These are phyloP conservation scores for Ceramica pisi DNA, from an alignment of 2,888 invertebrate species.

Conservation along the genomic window DNA sequence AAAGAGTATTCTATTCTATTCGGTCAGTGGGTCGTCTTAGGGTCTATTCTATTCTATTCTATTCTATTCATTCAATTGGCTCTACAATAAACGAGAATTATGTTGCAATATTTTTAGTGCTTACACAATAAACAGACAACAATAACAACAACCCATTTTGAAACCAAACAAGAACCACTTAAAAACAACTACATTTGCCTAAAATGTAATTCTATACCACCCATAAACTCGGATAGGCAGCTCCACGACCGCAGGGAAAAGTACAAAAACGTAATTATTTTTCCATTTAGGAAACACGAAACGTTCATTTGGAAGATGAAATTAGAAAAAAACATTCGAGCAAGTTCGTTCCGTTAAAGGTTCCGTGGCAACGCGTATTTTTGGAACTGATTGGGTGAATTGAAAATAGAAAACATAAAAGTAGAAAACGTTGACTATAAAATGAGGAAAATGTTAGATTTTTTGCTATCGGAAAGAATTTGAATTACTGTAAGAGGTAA, in stretches of 20 bases:
- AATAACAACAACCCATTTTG: conserved; percentile 5
- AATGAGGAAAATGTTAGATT: neutral
- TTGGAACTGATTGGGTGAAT: conserved; percentile 31
- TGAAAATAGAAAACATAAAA: conserved; percentile 11
- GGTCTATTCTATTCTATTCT: no score
- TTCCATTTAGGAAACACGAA: conserved; percentile 70
- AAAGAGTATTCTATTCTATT: no score
- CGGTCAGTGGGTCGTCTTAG: no score
- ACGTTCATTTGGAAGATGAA: conserved; percentile 71
- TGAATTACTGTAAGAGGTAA: neutral
- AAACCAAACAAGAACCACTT: conserved; percentile 35
- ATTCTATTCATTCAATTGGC: no score
- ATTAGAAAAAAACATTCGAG: conserved; percentile 66
- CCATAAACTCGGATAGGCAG: conserved; percentile 41
- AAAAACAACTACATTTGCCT: conserved; percentile 42
- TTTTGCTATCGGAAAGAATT: neutral
- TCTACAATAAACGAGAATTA: neutral
- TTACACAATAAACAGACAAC: neutral
- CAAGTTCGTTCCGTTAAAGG: conserved; percentile 61
- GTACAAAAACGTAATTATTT: conserved; percentile 68
- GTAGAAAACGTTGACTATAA: neutral
- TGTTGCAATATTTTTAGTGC: neutral
- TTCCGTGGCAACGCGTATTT: conserved; percentile 54
- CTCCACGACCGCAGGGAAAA: conserved; percentile 33
- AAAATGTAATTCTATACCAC: conserved; percentile 52